Base-by-base conservation (phyloP, 1,140 invertebrate species). In the Drosophila sturtevanti region DNA sequence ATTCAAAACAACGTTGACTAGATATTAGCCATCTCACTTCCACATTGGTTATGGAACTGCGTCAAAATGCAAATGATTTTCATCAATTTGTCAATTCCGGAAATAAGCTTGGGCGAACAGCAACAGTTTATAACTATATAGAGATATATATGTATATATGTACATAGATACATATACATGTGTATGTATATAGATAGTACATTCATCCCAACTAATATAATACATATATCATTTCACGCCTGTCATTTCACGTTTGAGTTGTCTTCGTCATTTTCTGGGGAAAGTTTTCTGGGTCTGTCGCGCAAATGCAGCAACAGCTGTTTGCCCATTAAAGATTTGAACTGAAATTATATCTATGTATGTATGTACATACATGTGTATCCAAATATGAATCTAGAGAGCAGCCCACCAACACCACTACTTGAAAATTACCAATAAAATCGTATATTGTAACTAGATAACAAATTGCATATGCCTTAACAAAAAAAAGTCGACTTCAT, bases 21-120 rank as follows among this genome's bases (percentile, higher is more conserved):
- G 52, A 56, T 44, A 67, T 22, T 63, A 12, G 34, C 21, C 9
- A 16, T 58, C 74, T 61, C 73, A 22, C 70, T 77, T 41, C 22
- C 48, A 52, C 61, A 10, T 58, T 48, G 11, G 9, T 37, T 58
- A 27, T 21, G 21, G 37, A 18, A 41, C 16, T 54, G 24, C 11
- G 55, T 44, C 27, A 37, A 76, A 76, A 72, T 80, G 69, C 69
- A 70, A 80, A 80, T 77, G 55, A 31, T 69, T 77, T 77, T 80
- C 63, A 58, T 73, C 62, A 80, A 80, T 77, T 77, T 73, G 77
- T 77, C 73, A 65, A 72, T 77, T 77, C 77, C 77, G 77, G 77
- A 77, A 80, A 73, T 63, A 80, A 77, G 74, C 64, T 60, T 77
- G 66, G 55, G 4, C 72, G 75, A 61, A 37, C 58, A 38, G 9